Evolutionary conservation across 2,888 invertebrate species (phyloP), one percentile per base, ranked within the genome.

Genomic region (Ditula angustiorana): DNA sequence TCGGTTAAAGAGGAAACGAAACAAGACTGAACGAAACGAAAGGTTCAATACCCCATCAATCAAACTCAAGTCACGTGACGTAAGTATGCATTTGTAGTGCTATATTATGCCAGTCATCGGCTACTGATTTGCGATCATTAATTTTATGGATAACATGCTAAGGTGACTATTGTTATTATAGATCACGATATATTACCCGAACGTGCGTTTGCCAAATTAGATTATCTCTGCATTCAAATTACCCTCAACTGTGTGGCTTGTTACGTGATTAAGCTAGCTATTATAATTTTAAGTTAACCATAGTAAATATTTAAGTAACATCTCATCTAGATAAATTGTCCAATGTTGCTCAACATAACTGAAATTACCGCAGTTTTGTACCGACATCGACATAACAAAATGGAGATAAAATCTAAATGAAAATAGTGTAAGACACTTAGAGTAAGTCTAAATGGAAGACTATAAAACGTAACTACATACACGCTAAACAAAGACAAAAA

Each of bases 361-460:
- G 8, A 19, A 41, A 41, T 41, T 7, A 41, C 8, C 10, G 19
- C 19, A 19, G 10, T 10, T 19, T 35, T 35, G 19, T 10, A 1
- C 41, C 41, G 4, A 19, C 19, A 41, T 41, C 19, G 41, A 41
- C 41, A 41, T 41, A 41, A 19, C 41, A 41, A 41, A 41, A 19
- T 41, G 16, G 10, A 41, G 41, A 41, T 41, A 41, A 41, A 41
- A 41, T 41, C 19, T 41, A 41, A 41, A 41, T 41, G 41, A 10
- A 19, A 41, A 19, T 41, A 13, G 35, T 37, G 41, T 10, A 19
- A 41, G 41, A n/a, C 19, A 19, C 16, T 19, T 41, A 10, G 19
- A 41, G 41, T 41, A 35, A 8, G 10, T 41, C 19, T 19, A 19
- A 41, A 19, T 19, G 41, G 41, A 19, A 41, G n/a, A 41, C 19